Conservation (phyloP, 2,888 invertebrate genomes). For the Diogma glabrata region DNA sequence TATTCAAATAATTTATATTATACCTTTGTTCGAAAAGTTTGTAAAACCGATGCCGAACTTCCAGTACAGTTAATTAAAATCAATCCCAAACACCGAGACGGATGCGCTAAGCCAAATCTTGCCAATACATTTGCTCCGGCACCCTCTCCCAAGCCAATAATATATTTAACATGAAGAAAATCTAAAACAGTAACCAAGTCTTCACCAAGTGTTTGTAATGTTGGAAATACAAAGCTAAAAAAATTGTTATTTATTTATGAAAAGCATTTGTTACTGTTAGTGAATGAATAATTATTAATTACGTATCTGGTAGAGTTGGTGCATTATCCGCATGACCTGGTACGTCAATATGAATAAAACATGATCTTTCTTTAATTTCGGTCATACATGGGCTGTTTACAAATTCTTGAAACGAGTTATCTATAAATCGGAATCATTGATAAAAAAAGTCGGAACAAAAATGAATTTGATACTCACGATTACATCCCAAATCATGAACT, state of each 20-base stretch:
- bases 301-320: conserved; percentile 61
- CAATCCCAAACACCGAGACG: conserved; percentile 63
- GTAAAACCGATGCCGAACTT: conserved; percentile 73
- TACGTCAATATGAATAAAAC: conserved; percentile 78
- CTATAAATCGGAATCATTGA: conserved; percentile 39
- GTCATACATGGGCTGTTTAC: conserved; percentile 72
- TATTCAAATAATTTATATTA: not conserved
- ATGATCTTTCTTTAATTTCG: conserved; percentile 71
- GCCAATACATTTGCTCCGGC: conserved; percentile 80
- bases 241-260: conserved; percentile 11
- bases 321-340: conserved; percentile 81
- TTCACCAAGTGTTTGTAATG: conserved; percentile 69
- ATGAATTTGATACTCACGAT: conserved; percentile 45
- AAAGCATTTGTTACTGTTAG: no score
- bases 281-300: conserved; percentile 25
- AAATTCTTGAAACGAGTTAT: conserved; percentile 71
- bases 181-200: conserved; percentile 71
- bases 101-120: conserved; percentile 72
- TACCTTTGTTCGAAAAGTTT: conserved; percentile 73
- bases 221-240: conserved; percentile 63
- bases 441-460: not conserved
- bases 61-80: conserved; percentile 80
- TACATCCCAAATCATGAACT: conserved; percentile 79
- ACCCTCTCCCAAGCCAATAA: conserved; percentile 76
- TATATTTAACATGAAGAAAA: conserved; percentile 69